Percentiles rank a stretch among this genome's conserved stretches.
Evolutionary conservation across 1,140 invertebrate genomes (phyloP).

Genomic region (Drosophila dunni): DNA sequence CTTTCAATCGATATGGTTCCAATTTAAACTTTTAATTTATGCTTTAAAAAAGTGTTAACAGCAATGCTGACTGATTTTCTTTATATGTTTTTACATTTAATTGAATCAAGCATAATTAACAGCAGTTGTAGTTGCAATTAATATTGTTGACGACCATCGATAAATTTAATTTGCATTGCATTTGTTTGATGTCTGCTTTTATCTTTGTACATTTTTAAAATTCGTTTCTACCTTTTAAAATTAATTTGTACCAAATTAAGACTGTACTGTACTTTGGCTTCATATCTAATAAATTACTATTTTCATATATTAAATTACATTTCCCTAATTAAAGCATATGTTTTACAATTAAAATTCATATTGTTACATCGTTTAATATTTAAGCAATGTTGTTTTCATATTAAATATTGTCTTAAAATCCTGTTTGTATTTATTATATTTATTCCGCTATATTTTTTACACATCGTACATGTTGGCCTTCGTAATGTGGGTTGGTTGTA

Average conservation of each 20-base stretch:
- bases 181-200: too few relatives aligned
- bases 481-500: slow-evolving; percentile 12
- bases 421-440: background rate
- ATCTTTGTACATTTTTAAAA: too few relatives aligned
- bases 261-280: too few relatives aligned
- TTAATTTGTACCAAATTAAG: too few relatives aligned
- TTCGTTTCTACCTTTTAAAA: too few relatives aligned
- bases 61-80: background rate
- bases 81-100: slow-evolving; percentile 50
- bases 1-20: slow-evolving; percentile 66
- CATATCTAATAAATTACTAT: too few relatives aligned
- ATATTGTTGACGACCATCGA: slow-evolving; percentile 12
- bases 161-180: slow-evolving; percentile 23
- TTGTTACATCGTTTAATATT: background rate
- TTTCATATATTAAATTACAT: too few relatives aligned
- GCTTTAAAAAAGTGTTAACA: slow-evolving; percentile 15
- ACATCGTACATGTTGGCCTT: slow-evolving; percentile 9
- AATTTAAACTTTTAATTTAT: slow-evolving; percentile 53
- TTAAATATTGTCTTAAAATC: background rate
- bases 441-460: slow-evolving; percentile 18
- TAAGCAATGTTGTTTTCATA: slow-evolving; percentile 14
- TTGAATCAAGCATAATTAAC: slow-evolving; percentile 62
- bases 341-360: background rate
- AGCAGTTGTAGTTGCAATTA: slow-evolving; percentile 38
- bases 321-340: too few relatives aligned